Evolutionary conservation across 2,888 invertebrate genomes (phyloP).

Genomic region (Hydriomena furcata): DNA sequence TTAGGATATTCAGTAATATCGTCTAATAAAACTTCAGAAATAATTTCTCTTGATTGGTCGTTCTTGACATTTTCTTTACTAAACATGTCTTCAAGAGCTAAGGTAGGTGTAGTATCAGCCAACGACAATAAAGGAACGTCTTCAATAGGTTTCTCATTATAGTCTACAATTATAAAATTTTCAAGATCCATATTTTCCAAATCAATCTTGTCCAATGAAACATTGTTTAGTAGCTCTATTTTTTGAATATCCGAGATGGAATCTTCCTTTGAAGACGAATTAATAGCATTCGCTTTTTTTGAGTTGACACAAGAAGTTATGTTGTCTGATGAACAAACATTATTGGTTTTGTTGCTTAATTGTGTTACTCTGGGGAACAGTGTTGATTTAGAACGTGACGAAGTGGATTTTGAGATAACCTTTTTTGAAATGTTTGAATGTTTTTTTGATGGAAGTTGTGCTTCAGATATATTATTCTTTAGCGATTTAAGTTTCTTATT

Average conservation of each 20-base stretch:
- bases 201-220: background rate
- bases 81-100: background rate
- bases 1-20: background rate
- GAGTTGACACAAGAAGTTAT: background rate
- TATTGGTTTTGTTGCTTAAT: background rate
- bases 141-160: background rate
- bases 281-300: background rate
- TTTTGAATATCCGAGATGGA: background rate
- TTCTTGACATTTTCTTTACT: background rate
- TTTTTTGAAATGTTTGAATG: slow-evolving; percentile 1
- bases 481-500: background rate
- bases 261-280: background rate
- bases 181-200: background rate
- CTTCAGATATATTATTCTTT: background rate
- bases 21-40: background rate
- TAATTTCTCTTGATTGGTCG: background rate
- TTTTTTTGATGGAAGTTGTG: background rate
- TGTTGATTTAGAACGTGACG: background rate
- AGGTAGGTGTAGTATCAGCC: background rate
- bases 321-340: background rate
- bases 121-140: background rate
- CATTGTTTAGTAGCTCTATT: background rate
- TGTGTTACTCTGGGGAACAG: background rate
- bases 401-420: background rate
- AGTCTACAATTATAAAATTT: background rate